Evolutionary conservation across 2,113 vertebrate genomes (phyloP), one percentile per base, ranked within the genome.

Genomic region (Chamaetylas fuelleborni): DNA sequence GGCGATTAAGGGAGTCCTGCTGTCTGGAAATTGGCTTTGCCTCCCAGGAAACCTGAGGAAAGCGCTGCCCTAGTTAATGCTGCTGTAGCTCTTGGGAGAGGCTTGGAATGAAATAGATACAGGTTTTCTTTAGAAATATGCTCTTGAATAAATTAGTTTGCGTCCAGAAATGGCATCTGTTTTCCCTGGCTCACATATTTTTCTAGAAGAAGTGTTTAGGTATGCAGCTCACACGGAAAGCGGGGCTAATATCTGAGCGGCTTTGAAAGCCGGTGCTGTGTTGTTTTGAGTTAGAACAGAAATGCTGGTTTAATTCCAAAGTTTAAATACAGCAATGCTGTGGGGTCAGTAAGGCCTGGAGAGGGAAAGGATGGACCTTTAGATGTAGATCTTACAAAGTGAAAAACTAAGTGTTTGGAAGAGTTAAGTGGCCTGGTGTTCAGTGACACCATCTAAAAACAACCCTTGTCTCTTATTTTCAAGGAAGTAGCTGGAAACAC

Each of bases 101-200:
- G 69, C 70, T 90, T 61, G 77, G 64, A 77, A 71, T 77, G 58
- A 92, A 88, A 90, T 23, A 62, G 78, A 81, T 79, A 74, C 88
- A 70, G 81, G 51, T 66, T 89, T 86, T 92, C 61, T 81, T 93
- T 84, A 70, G 86, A 92, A 95, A 91, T 90, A 33, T 70, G 62
- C 40, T 92, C 61, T 51, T 85, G 94, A 94, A 93, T 96, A 95
- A 94, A 95, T 94, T 91, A 94, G 57, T 81, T 95, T 65, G 50
- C 50, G 48, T 97, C 73, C 93, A 96, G 95, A 95, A 96, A 92
- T 74, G 88, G 87, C 95, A 96, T 96, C 91, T 97, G 93, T 85
- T 96, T 95, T 83, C 73, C 78, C 95, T 95, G 95, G 95, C 90
- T 94, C 48, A 12, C 47, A 38, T 87, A 45, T 42, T 95, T 86